Conservation (phyloP, 1,140 invertebrate genomes). For the Bombus confusus region DNA sequence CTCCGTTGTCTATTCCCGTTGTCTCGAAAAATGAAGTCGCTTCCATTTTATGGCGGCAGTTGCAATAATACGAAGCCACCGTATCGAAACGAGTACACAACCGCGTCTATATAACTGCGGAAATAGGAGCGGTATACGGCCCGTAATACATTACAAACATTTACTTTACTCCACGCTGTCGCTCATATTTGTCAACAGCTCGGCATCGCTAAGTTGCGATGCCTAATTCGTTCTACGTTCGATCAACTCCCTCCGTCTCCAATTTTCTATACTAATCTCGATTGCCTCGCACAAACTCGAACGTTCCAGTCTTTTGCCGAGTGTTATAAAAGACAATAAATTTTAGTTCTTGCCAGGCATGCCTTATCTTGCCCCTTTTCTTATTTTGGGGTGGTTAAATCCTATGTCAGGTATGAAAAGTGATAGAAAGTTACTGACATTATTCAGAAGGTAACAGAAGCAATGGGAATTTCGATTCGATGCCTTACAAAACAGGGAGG, state of each 20-base stretch:
- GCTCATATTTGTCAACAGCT: conserved; percentile 70
- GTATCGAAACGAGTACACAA: conserved; percentile 43
- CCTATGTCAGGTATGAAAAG: too few species aligned
- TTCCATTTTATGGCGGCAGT: conserved; percentile 40
- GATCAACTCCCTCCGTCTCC: background rate
- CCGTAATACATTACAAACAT: conserved; percentile 67
- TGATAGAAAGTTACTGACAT: background rate
- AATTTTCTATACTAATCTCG: background rate
- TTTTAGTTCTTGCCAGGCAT: background rate
- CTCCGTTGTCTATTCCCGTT: background rate
- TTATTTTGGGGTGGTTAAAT: too few species aligned
- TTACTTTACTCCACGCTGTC: conserved; percentile 53
- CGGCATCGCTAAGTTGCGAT: conserved; percentile 36
- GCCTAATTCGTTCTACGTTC: conserved; percentile 33
- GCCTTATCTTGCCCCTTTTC: too few species aligned
- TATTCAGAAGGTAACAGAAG: background rate
- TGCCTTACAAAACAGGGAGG: background rate
- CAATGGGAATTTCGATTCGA: background rate
- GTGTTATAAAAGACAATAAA: background rate
- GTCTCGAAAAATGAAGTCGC: conserved; percentile 21
- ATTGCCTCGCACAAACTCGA: too few species aligned
- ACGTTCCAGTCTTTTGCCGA: too few species aligned
- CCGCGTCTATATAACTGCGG: conserved; percentile 42
- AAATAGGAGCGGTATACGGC: conserved; percentile 60
- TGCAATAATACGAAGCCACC: conserved; percentile 18